These are phyloP conservation scores for Euschistus heros DNA, from an alignment of 1,140 invertebrate species.

Conservation along the genomic window DNA sequence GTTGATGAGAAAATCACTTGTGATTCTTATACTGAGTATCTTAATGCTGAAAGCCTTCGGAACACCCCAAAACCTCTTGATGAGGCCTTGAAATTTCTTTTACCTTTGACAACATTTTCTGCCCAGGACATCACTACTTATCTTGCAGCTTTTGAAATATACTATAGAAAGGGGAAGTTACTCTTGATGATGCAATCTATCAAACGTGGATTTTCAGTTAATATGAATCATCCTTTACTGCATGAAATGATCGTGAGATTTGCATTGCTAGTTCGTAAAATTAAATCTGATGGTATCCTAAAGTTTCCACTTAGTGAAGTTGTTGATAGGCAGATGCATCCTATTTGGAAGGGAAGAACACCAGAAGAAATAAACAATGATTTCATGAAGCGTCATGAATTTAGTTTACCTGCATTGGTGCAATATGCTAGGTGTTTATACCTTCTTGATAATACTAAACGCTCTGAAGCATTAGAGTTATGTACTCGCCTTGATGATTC, in stretches of 20 bases:
- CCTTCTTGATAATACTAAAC: slow-evolving; percentile 30
- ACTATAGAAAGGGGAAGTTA: slow-evolving; percentile 75
- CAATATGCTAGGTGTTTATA: slow-evolving; percentile 62
- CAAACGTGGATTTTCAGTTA: slow-evolving; percentile 67
- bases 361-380: slow-evolving; percentile 56
- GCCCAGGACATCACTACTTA: slow-evolving; percentile 84
- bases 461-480: slow-evolving; percentile 35
- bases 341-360: slow-evolving; percentile 49
- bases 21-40: slow-evolving; percentile 80
- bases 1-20: slow-evolving; percentile 79
- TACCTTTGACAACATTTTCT: slow-evolving; percentile 75
- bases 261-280: slow-evolving; percentile 26
- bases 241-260: slow-evolving; percentile 68
- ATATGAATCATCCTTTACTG: slow-evolving; percentile 61
- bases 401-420: slow-evolving; percentile 54
- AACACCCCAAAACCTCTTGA: slow-evolving; percentile 79
- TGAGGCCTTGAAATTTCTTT: slow-evolving; percentile 86
- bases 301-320: slow-evolving; percentile 57
- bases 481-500: neutral
- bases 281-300: slow-evolving; percentile 34
- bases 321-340: slow-evolving; percentile 54
- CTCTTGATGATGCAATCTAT: slow-evolving; percentile 76
- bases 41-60: slow-evolving; percentile 50
- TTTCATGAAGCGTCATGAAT: slow-evolving; percentile 48
- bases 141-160: slow-evolving; percentile 93